Conservation (phyloP, 1,140 invertebrate genomes). For the Brachionus paranguensis region DNA sequence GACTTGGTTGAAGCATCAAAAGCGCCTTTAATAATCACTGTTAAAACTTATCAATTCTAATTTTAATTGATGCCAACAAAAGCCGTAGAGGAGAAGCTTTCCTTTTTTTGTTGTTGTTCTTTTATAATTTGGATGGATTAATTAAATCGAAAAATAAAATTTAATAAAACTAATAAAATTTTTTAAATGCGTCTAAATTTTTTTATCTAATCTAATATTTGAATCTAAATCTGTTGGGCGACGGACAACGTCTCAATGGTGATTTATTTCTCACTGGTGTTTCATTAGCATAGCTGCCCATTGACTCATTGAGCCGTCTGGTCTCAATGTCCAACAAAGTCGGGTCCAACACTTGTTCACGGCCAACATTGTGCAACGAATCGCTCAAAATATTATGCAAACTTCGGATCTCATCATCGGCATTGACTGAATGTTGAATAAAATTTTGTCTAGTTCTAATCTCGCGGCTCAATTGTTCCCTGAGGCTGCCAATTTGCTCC, state of each 20-base stretch:
- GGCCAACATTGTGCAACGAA: slow-evolving; percentile 11
- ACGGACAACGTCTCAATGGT: slow-evolving; percentile 19
- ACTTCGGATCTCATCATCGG: slow-evolving; percentile 32
- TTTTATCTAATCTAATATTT: slow-evolving; percentile 24
- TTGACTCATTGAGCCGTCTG: slow-evolving; percentile 17
- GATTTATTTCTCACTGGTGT: slow-evolving; percentile 38
- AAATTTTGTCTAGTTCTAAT: slow-evolving; percentile 39
- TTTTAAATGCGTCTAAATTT: slow-evolving; percentile 4
- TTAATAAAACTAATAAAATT: not conserved
- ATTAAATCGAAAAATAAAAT: not conserved
- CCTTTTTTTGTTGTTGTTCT: not conserved
- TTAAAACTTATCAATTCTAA: not conserved
- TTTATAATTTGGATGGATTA: not conserved
- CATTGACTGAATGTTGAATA: not conserved
- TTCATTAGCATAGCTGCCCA: slow-evolving; percentile 15
- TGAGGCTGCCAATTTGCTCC: slow-evolving; percentile 66
- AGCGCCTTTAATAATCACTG: not conserved
- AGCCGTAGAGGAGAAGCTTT: not conserved
- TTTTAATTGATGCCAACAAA: not conserved
- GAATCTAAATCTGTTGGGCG: slow-evolving; percentile 23
- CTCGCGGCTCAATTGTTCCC: slow-evolving; percentile 31
- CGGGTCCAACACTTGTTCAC: slow-evolving; percentile 21
- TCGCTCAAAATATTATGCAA: slow-evolving; percentile 30
- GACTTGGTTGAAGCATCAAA: not conserved
- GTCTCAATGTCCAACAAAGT: slow-evolving; percentile 34